Evolutionary conservation across 1,140 invertebrate species (phyloP), one percentile per base, ranked within the genome.

Genomic region (Nymphalis io): DNA sequence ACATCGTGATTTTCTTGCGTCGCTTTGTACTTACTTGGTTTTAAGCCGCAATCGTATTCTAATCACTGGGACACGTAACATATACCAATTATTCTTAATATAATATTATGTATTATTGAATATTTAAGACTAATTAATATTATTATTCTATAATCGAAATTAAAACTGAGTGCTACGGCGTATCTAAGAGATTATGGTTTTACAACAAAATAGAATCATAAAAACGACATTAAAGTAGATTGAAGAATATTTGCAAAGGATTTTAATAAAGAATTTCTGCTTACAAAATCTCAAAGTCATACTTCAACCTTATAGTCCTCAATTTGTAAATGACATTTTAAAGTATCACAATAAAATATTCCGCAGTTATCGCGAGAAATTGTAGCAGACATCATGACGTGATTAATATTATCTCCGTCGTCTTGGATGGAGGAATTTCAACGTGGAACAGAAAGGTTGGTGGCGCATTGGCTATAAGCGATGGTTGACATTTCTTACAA

Each of bases 311-410:
- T 64, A 73, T 69, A 73, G 55, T 38, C 58, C 63, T 61, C 73
- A 75, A 79, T 79, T 79, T 79, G 72, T 79, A 76, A 79, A 75
- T 39, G 76, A 78, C 76, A 75, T 63, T 74, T 74, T 68, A 67
- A 74, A 74, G 72, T 74, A 74, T 73, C 38, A 62, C 59, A 63
- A 71, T 73, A 75, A 81, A 76, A 70, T 74, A 74, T 68, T 72
- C 73, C 38, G 64, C 53, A 60, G 74, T 74, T 77, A 77, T 81
- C 75, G 55, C 57, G 48, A 65, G 69, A 72, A 74, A 79, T 79
- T 76, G 75, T 70, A 74, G 71, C 70, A 64, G 61, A 76, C 72
- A 70, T 58, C 74, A 68, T 69, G 69, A 51, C 58, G 46, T 74
- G 74, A 75, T 78, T 78, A 75, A 78, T 78, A 68, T 68, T 68